Evolutionary conservation across 2,113 vertebrate species (phyloP).

Genomic region (Tetrao urogallus): DNA sequence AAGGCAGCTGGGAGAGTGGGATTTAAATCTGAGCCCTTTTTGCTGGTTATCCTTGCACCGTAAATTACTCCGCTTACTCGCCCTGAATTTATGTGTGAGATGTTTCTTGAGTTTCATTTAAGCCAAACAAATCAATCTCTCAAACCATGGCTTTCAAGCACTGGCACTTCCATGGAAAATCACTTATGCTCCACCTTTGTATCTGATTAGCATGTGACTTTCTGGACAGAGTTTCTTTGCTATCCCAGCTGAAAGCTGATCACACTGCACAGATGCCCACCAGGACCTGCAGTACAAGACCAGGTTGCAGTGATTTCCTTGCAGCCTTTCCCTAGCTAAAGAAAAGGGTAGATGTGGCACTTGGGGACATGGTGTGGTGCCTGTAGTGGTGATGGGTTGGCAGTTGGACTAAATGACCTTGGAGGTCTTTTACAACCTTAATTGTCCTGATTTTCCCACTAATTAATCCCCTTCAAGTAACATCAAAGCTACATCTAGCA

Average conservation of each 20-base stretch:
- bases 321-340: not conserved
- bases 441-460: not conserved
- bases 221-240: not conserved
- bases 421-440: too few relatives aligned
- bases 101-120: not conserved
- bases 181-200: not conserved
- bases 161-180: not conserved
- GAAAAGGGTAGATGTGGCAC: too few relatives aligned
- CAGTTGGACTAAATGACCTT: too few relatives aligned
- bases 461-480: not conserved
- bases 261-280: not conserved
- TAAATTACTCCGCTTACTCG: not conserved
- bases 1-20: not conserved
- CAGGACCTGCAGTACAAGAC: not conserved
- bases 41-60: not conserved
- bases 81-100: not conserved
- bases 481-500: not conserved
- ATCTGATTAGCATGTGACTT: not conserved
- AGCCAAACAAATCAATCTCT: not conserved
- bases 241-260: not conserved
- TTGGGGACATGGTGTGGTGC: too few relatives aligned
- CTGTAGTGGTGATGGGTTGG: too few relatives aligned
- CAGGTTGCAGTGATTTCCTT: not conserved
- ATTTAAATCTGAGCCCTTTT: not conserved
- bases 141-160: not conserved